phyloP scores from a whole-genome alignment of 2,888 invertebrate genomes.

The Pseudanteris insignis region DNA sequence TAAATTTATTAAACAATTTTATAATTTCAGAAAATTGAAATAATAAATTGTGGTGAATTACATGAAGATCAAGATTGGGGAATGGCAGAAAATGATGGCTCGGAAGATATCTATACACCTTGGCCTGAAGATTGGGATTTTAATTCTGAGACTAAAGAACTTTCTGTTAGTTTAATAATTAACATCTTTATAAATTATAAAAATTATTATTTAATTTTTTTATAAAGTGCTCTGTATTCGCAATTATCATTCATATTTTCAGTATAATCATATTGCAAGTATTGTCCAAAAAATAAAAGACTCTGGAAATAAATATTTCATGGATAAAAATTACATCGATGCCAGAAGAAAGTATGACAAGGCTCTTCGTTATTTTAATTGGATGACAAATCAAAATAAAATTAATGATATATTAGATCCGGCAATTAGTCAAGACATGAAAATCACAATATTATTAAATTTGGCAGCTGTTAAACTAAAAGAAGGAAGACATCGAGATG shows the following conservation, averaged over 20 bases:
- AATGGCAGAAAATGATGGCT: constrained; percentile 75
- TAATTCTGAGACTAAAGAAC: constrained; percentile 9
- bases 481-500: constrained; percentile 71
- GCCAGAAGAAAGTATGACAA: constrained; percentile 84
- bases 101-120: constrained; percentile 77
- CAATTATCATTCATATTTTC: constrained; percentile 14
- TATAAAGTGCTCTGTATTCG: not conserved
- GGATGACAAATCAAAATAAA: constrained; percentile 60
- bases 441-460: constrained; percentile 73
- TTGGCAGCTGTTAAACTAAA: constrained; percentile 80
- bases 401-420: constrained; percentile 52
- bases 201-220: not conserved
- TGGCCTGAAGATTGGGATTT: constrained; percentile 79
- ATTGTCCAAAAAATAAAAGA: constrained; percentile 74
- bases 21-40: constrained; percentile 51
- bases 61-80: constrained; percentile 72
- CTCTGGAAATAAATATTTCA: constrained; percentile 78
- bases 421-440: constrained; percentile 56
- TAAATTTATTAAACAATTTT: too few species aligned
- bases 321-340: constrained; percentile 70
- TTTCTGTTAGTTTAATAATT: constrained; percentile 45
- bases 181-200: too few species aligned
- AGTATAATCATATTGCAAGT: constrained; percentile 68
- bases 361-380: constrained; percentile 77
- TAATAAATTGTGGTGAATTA: constrained; percentile 78